Evolutionary conservation across 1,140 invertebrate species (phyloP).

Genomic region (Tetragnatha versicolor): DNA sequence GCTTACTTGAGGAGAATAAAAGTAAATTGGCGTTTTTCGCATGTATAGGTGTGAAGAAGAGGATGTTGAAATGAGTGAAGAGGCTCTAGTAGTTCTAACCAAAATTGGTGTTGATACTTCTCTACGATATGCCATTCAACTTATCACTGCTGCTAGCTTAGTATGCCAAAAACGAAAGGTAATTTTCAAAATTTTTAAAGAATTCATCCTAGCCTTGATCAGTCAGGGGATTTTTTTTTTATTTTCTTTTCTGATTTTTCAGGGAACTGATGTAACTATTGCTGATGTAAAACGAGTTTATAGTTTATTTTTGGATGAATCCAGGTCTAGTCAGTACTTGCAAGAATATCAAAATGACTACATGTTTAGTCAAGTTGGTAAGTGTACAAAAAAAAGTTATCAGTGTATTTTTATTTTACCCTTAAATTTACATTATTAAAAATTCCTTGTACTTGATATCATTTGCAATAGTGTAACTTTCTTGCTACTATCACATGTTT

Average conservation of each 20-base stretch:
- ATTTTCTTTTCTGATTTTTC: conserved; percentile 43
- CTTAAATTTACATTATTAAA: background rate
- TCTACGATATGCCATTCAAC: conserved; percentile 95
- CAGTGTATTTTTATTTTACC: background rate
- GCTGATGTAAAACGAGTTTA: conserved; percentile 96
- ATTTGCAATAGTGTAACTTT: no score
- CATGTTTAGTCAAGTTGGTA: conserved; percentile 66
- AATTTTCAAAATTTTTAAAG: no score
- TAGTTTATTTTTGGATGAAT: conserved; percentile 91
- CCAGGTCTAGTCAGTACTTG: conserved; percentile 88
- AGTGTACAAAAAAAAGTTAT: background rate
- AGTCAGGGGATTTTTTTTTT: background rate
- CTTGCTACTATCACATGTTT: no score
- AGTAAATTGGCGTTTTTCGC: no score
- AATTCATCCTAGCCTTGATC: no score
- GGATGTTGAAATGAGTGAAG: conserved; percentile 92
- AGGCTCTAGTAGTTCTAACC: conserved; percentile 90
- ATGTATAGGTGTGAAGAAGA: conserved; percentile 91
- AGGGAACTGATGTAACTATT: conserved; percentile 72
- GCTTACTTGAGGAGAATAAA: no score
- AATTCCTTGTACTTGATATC: no score
- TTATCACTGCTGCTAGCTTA: conserved; percentile 94
- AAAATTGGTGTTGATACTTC: conserved; percentile 92
- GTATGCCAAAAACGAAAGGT: conserved; percentile 86
- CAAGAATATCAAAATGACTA: conserved; percentile 96